Evolutionary conservation across 2,797 vertebrate genomes (phyloP), one percentile per base, ranked within the genome.

Genomic region (Sebastes matsubarae): DNA sequence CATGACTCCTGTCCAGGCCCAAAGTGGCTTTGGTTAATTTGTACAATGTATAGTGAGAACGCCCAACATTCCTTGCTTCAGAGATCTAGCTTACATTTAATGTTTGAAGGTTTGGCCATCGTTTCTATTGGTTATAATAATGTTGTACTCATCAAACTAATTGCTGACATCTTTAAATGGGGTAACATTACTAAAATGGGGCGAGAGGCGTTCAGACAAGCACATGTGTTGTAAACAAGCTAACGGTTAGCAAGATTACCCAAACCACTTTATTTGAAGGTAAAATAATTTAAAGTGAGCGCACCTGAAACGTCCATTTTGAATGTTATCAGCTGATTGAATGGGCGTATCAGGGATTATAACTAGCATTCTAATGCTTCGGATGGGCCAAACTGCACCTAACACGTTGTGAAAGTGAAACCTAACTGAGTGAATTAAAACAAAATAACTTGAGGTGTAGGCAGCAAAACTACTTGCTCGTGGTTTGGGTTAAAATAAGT

Each of bases 1-100:
- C 64, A 6, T 27, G 60, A 74, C 75, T 72, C 30, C 57, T 32
- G 68, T 79, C 58, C 76, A 66, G 80, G 54, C 61, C 65, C 61
- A 67, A 68, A 59, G 68, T 65, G 68, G 54, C 57, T 18, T 16
- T 11, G 50, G 32, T 68, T 70, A 68, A 71, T 73, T 69, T 72
- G 32, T 27, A 54, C 52, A 66, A 52, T 1, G 27, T 18, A 25
- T 24, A 38, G 7, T n/a, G 57, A 50, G 80, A 71, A 75, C 25
- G 18, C 57, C 50, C 76, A 68, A 25, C n/a, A 75, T 25, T 60
- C 13, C 32, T 75, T 59, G 34, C 18, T 27, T 42, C 24, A 63
- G 25, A 71, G 25, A 50, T n/a, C 2, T 5, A 52, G 20, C 18
- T 75, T 65, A 30, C 32, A n/a, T 58, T 71, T 55, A 5, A 50